Evolutionary conservation across 2,888 invertebrate genomes (phyloP).

Genomic region (Drymonia ruficornis): DNA sequence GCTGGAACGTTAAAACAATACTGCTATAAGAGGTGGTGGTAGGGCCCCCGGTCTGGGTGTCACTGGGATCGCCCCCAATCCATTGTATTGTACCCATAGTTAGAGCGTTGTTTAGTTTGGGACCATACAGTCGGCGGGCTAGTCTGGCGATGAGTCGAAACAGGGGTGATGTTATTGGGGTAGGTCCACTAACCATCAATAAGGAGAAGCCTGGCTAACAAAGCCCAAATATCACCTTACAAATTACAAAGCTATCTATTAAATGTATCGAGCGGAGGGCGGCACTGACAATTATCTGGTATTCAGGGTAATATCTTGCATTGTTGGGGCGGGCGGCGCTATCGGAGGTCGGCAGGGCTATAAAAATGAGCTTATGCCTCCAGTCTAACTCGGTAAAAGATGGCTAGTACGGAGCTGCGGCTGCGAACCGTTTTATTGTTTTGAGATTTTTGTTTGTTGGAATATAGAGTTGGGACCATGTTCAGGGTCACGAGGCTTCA

Average conservation of each 20-base stretch:
- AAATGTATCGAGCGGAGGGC: slow-evolving; percentile 39
- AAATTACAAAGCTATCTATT: slow-evolving; percentile 40
- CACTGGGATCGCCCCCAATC: no score
- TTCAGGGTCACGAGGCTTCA: background rate
- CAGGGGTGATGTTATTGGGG: no score
- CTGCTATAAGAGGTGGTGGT: no score
- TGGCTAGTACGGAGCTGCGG: slow-evolving; percentile 49
- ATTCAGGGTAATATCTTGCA: slow-evolving; percentile 74
- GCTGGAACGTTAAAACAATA: no score
- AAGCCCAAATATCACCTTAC: slow-evolving; percentile 16
- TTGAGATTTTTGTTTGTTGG: slow-evolving; percentile 1
- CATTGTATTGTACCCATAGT: no score
- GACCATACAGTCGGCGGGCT: no score
- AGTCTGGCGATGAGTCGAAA: no score
- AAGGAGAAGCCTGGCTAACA: no score
- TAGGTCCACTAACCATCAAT: no score
- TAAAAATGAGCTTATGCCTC: slow-evolving; percentile 83
- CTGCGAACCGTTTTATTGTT: slow-evolving; percentile 24
- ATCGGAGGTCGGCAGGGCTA: slow-evolving; percentile 76
- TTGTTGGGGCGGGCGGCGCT: slow-evolving; percentile 69
- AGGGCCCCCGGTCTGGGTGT: no score
- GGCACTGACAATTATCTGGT: slow-evolving; percentile 72
- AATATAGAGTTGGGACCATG: background rate
- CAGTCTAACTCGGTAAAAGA: slow-evolving; percentile 69
- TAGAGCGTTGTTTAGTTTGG: no score